Conservation (phyloP, 2,888 invertebrate species). For the Orthosia gothica region DNA sequence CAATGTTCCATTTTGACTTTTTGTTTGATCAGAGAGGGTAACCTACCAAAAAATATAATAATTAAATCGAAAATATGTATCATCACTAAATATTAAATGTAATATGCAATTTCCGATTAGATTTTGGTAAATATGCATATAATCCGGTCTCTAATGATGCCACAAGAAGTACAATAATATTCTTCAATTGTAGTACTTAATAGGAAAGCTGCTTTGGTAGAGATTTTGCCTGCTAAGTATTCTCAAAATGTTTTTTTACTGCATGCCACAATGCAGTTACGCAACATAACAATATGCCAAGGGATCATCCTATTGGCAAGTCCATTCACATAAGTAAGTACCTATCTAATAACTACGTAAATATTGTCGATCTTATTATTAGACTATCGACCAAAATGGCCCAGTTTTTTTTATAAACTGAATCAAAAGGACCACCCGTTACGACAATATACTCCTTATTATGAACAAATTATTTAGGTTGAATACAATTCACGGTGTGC, state of each 20-base stretch:
- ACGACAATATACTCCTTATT: background rate
- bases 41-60: too few relatives aligned
- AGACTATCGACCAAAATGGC: too few relatives aligned
- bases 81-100: too few relatives aligned
- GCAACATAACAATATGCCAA: background rate
- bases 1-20: too few relatives aligned
- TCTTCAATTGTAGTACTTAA: background rate
- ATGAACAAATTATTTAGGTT: background rate
- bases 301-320: background rate
- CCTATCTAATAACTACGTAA: background rate
- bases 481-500: constrained; percentile 13
- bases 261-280: background rate
- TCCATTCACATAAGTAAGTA: background rate
- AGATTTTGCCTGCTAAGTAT: background rate
- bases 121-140: too few relatives aligned
- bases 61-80: too few relatives aligned
- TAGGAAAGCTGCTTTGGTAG: background rate
- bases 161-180: background rate
- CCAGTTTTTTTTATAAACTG: too few relatives aligned
- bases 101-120: too few relatives aligned
- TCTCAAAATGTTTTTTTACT: background rate
- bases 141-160: too few relatives aligned
- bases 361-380: background rate
- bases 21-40: too few relatives aligned
- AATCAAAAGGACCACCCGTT: constrained; percentile 7